phyloP scores from a whole-genome alignment of 64 coral and sea anemone species.

The Pocillopora damicornis region DNA sequence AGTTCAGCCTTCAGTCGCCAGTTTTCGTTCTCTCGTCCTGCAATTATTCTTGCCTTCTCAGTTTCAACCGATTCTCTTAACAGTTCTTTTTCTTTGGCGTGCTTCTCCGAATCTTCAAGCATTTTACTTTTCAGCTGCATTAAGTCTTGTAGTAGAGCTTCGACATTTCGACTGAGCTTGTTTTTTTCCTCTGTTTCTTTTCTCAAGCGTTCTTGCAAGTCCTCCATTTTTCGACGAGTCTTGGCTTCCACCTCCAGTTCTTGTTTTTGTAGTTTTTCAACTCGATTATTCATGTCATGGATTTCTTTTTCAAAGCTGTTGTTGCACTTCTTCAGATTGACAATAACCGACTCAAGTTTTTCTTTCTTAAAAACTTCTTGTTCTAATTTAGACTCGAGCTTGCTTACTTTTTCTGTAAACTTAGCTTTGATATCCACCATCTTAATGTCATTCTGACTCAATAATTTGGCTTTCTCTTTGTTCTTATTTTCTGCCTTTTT shows the following conservation, averaged over 20 bases:
- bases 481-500: slow-evolving; percentile 48
- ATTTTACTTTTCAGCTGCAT: slow-evolving; percentile 58
- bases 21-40: not conserved
- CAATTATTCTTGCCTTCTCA: not conserved
- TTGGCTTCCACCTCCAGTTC: slow-evolving; percentile 34
- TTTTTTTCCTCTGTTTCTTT: slow-evolving; percentile 45
- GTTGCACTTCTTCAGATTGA: slow-evolving; percentile 33
- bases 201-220: slow-evolving; percentile 10
- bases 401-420: slow-evolving; percentile 43
- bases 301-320: slow-evolving; percentile 42
- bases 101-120: slow-evolving; percentile 49
- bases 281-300: slow-evolving; percentile 25
- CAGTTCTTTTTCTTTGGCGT: slow-evolving; percentile 28
- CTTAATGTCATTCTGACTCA: slow-evolving; percentile 45
- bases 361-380: slow-evolving; percentile 38
- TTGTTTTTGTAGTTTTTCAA: slow-evolving; percentile 32
- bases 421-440: slow-evolving; percentile 41
- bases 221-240: not conserved
- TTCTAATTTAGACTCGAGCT: slow-evolving; percentile 30
- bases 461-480: slow-evolving; percentile 43
- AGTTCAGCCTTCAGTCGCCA: slow-evolving; percentile 10
- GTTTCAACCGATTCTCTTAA: slow-evolving; percentile 31
- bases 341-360: slow-evolving; percentile 41
- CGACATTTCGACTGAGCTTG: slow-evolving; percentile 44
- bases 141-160: slow-evolving; percentile 48